phyloP scores from a whole-genome alignment of 2,888 invertebrate species.

The Ariolimax columbianus region DNA sequence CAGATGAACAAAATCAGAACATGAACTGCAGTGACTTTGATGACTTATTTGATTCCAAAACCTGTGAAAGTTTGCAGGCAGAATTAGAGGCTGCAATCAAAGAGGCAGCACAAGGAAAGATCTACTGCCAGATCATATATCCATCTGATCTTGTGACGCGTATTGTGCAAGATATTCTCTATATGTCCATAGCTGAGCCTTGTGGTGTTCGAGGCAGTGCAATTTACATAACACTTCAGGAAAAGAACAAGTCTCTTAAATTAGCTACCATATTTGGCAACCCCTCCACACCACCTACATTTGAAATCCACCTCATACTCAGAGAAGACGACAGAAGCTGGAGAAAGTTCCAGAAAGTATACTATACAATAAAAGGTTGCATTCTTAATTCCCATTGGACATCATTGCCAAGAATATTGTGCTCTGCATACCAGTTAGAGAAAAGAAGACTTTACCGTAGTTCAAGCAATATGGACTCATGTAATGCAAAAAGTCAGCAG shows the following conservation, averaged over 20 bases:
- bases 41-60: constrained; percentile 24
- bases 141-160: constrained; percentile 83
- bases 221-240: constrained; percentile 88
- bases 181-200: constrained; percentile 91
- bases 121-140: constrained; percentile 40
- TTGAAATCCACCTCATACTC: constrained; percentile 91
- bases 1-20: constrained; percentile 39
- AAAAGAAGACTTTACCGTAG: constrained; percentile 92
- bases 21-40: constrained; percentile 22
- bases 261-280: constrained; percentile 91
- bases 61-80: neutral
- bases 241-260: constrained; percentile 80
- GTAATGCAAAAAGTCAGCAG: neutral
- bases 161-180: constrained; percentile 88
- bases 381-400: constrained; percentile 62
- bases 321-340: constrained; percentile 92
- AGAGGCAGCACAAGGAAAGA: constrained; percentile 25
- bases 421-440: constrained; percentile 92
- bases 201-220: constrained; percentile 91
- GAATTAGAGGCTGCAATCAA: constrained; percentile 38
- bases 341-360: constrained; percentile 91
- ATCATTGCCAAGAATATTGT: constrained; percentile 83
- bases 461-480: neutral
- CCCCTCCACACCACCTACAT: constrained; percentile 91
- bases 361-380: constrained; percentile 78